Base-by-base conservation (phyloP, 2,113 vertebrate species). In the Xyliphius kryptos region DNA sequence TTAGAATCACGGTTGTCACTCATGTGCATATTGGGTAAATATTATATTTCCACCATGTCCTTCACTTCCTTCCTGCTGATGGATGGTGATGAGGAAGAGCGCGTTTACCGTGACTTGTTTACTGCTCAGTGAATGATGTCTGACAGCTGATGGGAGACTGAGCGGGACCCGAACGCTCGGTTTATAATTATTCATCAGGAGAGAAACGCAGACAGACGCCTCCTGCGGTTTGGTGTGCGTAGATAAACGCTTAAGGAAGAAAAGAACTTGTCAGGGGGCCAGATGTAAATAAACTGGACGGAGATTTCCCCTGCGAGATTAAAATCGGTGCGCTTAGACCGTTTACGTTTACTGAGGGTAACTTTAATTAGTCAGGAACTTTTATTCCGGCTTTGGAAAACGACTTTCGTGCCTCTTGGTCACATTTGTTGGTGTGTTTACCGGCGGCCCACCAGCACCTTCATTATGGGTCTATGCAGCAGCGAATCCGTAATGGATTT, bases 171-270 rank as follows among this genome's bases (percentile, higher is more conserved):
- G 50, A 17, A 38, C 49, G 40, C 62, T 47, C 40, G 62, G 68
- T 21, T 22, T 71, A 48, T 74, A 66, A 67, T 72, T 74, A 67
- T 69, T 67, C 52, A 67, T 70, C 38, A 59, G 54, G 48, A 50
- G 40, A 22, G 53, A 60, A 66, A 44, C 38, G 55, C 62, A 59
- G 64, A 65, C 57, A 21, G 59, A 65, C 51, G 58, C 67, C 51
- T 57, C 32, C 54, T 53, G 37, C 40, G 37, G 26, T 54, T 47
- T 40, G 19, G 21, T 14, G 0, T 61, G 54, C 51, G 19, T 49
- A 54, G 61, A 56, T 63, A 60, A 68, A 68, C 8, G 44, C 61
- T 55, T 56, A 67, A 61, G 38, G 60, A 46, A 64, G 38, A 60
- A 72, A 59, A 51, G 22, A 37, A 56, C 55, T 74, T 70, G 67